phyloP scores from a whole-genome alignment of 2,888 invertebrate genomes.

The Eupithecia insigniata region DNA sequence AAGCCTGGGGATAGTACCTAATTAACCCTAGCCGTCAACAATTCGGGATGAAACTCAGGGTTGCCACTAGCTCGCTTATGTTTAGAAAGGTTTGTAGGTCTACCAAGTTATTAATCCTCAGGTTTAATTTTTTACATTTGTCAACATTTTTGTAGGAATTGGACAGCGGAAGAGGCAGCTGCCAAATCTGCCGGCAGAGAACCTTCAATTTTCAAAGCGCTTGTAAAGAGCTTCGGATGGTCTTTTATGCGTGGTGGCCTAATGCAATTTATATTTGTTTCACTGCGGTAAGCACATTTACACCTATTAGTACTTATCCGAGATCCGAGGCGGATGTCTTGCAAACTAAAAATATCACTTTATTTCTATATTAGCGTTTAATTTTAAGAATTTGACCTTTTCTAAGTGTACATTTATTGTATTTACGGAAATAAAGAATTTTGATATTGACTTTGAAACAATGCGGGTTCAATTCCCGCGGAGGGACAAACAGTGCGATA shows the following conservation, averaged over 20 bases:
- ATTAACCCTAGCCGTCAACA: slow-evolving; percentile 68
- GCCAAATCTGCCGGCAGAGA: slow-evolving; percentile 61
- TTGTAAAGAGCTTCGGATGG: slow-evolving; percentile 66
- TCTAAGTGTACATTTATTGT: too few relatives aligned
- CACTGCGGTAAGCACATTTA: slow-evolving; percentile 57
- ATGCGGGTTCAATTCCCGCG: neutral
- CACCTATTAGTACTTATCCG: too few relatives aligned
- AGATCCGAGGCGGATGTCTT: too few relatives aligned
- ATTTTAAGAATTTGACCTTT: too few relatives aligned
- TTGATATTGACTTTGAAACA: too few relatives aligned
- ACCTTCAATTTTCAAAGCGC: slow-evolving; percentile 64
- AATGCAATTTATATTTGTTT: slow-evolving; percentile 62
- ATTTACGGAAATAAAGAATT: too few relatives aligned
- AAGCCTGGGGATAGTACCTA: neutral
- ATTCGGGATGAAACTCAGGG: slow-evolving; percentile 88
- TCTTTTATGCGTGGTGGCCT: slow-evolving; percentile 70
- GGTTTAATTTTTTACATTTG: neutral
- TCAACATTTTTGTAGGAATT: slow-evolving; percentile 56
- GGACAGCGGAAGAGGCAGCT: slow-evolving; percentile 65
- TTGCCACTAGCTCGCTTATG: slow-evolving; percentile 89
- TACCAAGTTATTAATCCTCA: too few relatives aligned
- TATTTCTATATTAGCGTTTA: too few relatives aligned
- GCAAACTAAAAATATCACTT: too few relatives aligned
- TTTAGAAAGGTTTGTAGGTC: slow-evolving; percentile 91
- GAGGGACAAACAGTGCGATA: neutral